Base-by-base conservation (phyloP, 2,113 vertebrate species). In the Rhea americana region DNA sequence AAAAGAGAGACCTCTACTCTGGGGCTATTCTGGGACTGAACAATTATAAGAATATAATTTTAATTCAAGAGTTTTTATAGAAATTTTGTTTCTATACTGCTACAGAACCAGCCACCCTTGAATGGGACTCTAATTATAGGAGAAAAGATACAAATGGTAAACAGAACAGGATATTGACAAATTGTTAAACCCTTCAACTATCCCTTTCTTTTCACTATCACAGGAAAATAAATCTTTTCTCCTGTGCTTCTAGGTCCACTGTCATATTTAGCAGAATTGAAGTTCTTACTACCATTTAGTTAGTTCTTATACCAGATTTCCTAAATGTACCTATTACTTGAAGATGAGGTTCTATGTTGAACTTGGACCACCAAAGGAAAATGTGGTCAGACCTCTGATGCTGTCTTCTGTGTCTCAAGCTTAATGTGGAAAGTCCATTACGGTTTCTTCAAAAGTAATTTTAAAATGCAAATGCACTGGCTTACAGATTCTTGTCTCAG, bases 381-480 rank as follows among this genome's bases (percentile, higher is more conserved):
- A 67, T 11, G 43, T 4, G 61, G 71, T 32, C 79, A 32, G 61
- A 22, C 56, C 35, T 87, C 43, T 77, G 77, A 91, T 59, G 50
- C 43, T 48, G 15, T 78, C 70, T 83, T 88, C 59, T 0, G 4
- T 94, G 91, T 95, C 91, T 95, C 73, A 88, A 79, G 74, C 78
- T 93, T 74, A 78, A 50, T 81, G 55, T 83, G 67, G 70, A 78
- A 94, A 96, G 81, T 88, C 83, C 84, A 95, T 96, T 97, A 95
- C 85, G n/a, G 1, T 92, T 91, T 76, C 93, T 96, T 96, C 92
- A 97, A 93, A 97, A 96, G 93, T 95, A 97, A 97, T 97, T 97
- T 97, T 90, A 87, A 95, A 96, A 97, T 97, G 96, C 85, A 98
- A 97, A 97, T 96, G 62, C 26, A 86, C 59, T 74, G 89, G 81